phyloP scores from a whole-genome alignment of 2,797 vertebrate species.

The Coendou prehensilis region DNA sequence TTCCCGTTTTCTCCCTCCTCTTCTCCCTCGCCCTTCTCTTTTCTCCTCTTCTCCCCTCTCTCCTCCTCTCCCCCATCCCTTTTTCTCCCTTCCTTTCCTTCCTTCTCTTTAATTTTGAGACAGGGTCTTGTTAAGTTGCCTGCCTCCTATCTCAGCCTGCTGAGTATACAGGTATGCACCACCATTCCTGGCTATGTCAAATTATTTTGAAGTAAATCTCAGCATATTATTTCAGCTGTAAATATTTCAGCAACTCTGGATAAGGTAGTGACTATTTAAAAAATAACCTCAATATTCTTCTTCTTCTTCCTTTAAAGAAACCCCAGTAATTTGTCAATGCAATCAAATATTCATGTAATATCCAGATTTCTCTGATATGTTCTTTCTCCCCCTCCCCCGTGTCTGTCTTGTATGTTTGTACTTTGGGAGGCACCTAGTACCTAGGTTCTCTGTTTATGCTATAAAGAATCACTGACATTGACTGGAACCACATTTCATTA shows the following conservation, averaged over 20 bases:
- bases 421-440: neutral
- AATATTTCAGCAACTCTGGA: slow-evolving; percentile 17
- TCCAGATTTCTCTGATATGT: neutral
- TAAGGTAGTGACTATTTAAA: neutral
- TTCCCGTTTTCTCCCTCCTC: too few species aligned
- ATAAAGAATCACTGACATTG: slow-evolving; percentile 20
- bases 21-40: neutral
- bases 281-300: neutral
- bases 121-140: neutral
- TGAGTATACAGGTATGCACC: neutral
- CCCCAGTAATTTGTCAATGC: neutral
- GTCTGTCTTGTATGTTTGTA: neutral
- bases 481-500: slow-evolving; percentile 34
- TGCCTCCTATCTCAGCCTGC: neutral
- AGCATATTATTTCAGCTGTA: slow-evolving; percentile 1
- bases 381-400: too few species aligned
- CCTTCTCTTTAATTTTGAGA: neutral
- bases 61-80: neutral
- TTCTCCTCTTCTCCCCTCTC: too few species aligned
- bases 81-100: neutral
- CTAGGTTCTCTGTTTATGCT: slow-evolving; percentile 43
- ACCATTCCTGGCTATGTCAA: neutral
- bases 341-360: slow-evolving; percentile 13
- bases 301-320: neutral
- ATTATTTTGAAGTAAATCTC: slow-evolving; percentile 21